Base-by-base conservation (phyloP, 1,140 invertebrate species). In the Pseudomyrmex flavicornis region DNA sequence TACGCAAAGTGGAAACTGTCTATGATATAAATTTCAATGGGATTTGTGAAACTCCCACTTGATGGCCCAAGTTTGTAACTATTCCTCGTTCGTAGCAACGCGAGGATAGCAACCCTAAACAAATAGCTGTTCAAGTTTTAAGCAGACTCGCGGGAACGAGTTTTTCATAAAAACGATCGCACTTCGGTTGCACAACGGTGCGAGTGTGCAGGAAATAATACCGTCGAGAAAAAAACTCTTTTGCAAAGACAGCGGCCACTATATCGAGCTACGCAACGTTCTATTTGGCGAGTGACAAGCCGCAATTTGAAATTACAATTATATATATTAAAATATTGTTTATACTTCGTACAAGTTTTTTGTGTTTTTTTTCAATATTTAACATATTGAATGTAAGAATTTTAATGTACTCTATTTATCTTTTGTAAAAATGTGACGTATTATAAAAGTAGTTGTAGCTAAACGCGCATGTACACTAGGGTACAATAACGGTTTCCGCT, bases 81-180 rank as follows among this genome's bases (percentile, higher is more conserved):
- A 79, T 70, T 79, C 3, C 76, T 80, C 65, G 44, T 79, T 79
- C n/a, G 0, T 46, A 70, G 66, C 10, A 59, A 65, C 46, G 22
- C 22, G n/a, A 35, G 50, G 52, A 56, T n/a, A 26, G 35, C 22
- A 61, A 80, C n/a, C 54, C 44, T 72, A 72, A 50, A 80, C 56
- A 80, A 80, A 80, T 80, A 72, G 54, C 65, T 80, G 44, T 80
- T 80, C 12, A 46, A 80, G 66, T 70, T 79, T 72, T 72, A 80
- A 80, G 12, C 44, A 44, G 46, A 0, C 54, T 50, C 44, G 54
- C 22, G 44, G 54, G 66, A 80, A 46, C 66, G 26, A 72, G 76
- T 80, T 80, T 80, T 80, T 80, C 59, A 80, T 70, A 72, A 54
- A 59, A 72, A 72, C 65, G 44, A 50, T 46, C 54, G 54, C n/a